phyloP scores from a whole-genome alignment of 2,797 vertebrate genomes.

The Schizothorax lantsangensis region DNA sequence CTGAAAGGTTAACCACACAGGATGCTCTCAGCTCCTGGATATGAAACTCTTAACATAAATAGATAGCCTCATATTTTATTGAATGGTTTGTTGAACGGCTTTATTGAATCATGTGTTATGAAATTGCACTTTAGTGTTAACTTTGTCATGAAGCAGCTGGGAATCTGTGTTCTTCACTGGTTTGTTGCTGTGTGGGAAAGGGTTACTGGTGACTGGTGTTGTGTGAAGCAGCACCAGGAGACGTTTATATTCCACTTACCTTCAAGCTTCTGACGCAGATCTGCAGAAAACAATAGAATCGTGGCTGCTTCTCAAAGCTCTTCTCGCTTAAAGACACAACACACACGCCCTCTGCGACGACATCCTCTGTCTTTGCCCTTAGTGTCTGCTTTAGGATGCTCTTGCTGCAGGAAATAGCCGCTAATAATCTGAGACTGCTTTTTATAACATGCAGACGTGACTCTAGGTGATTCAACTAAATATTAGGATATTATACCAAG shows the following conservation, averaged over 20 bases:
- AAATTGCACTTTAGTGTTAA: neutral
- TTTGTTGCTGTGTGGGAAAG: conserved; percentile 13
- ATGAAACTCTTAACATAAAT: conserved; percentile 15
- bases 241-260: neutral
- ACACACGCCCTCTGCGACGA: conserved; percentile 21
- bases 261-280: conserved; percentile 44
- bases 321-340: conserved; percentile 42
- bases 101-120: conserved; percentile 21
- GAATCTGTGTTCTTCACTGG: conserved; percentile 3
- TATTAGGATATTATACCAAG: neutral
- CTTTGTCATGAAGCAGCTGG: conserved; percentile 3
- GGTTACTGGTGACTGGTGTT: conserved; percentile 1
- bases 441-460: conserved; percentile 8
- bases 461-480: neutral
- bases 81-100: neutral
- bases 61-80: conserved; percentile 29
- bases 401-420: conserved; percentile 23
- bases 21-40: neutral
- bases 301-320: conserved; percentile 36
- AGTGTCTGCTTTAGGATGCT: conserved; percentile 28
- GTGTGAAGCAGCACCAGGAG: neutral
- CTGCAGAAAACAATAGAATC: conserved; percentile 52
- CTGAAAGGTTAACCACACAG: conserved; percentile 9
- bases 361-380: conserved; percentile 23
- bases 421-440: conserved; percentile 1